Conservation (phyloP, 2,113 vertebrate genomes). For the Cyprinodon brontotheroides region DNA sequence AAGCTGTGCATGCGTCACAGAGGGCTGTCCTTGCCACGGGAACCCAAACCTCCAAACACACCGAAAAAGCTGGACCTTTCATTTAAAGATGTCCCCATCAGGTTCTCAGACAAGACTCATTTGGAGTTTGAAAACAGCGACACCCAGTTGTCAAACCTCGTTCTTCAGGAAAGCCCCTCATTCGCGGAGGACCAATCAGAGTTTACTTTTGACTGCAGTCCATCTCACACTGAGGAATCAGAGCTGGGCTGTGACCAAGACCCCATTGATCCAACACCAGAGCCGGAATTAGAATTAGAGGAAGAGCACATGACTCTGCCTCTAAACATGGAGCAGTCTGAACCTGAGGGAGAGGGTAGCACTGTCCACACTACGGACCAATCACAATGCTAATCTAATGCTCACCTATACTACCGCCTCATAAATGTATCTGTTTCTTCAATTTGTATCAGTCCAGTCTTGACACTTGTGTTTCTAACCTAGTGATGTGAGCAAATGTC, state of each 20-base stretch:
- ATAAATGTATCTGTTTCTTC: conserved; percentile 59
- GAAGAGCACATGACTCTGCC: conserved; percentile 26
- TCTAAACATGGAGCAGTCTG: conserved; percentile 55
- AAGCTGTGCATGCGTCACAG: conserved; percentile 93
- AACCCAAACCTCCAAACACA: conserved; percentile 83
- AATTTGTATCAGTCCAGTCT: conserved; percentile 64
- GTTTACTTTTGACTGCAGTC: conserved; percentile 78
- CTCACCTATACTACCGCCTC: conserved; percentile 33
- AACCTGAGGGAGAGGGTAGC: conserved; percentile 46
- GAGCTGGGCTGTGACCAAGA: conserved; percentile 74
- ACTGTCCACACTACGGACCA: conserved; percentile 45
- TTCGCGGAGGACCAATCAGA: conserved; percentile 73
- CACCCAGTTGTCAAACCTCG: conserved; percentile 61
- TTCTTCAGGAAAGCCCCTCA: conserved; percentile 74
- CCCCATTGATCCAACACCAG: conserved; percentile 45
- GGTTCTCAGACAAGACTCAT: conserved; percentile 74
- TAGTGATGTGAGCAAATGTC: conserved; percentile 10
- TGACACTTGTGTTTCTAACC: conserved; percentile 44
- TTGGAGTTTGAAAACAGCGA: conserved; percentile 70
- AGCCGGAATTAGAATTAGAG: conserved; percentile 46
- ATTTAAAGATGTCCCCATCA: conserved; percentile 79
- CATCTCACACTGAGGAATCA: conserved; percentile 75
- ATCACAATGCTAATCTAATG: conserved; percentile 48
- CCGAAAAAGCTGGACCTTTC: conserved; percentile 66
- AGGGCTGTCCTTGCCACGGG: conserved; percentile 87